These are phyloP conservation scores for Tupaia tana DNA, from an alignment of 2,113 vertebrate genomes.

Conservation along the genomic window DNA sequence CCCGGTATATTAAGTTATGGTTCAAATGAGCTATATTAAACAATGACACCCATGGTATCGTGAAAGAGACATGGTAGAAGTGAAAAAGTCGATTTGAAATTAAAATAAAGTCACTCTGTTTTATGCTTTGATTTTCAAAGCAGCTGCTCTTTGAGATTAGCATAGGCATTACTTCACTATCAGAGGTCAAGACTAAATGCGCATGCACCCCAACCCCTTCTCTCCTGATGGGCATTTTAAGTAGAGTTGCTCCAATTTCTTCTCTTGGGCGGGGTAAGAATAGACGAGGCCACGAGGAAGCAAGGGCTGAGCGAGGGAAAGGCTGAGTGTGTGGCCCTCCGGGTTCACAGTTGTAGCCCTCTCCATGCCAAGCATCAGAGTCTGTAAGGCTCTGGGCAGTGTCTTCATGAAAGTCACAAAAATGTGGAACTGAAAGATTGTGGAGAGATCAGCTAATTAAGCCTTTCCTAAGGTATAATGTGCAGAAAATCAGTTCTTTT, in stretches of 20 bases:
- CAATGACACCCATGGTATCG: constrained; percentile 2
- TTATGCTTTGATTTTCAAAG: constrained; percentile 52
- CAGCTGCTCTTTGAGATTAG: constrained; percentile 23
- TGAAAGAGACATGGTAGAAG: constrained; percentile 54
- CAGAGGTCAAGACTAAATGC: constrained; percentile 17
- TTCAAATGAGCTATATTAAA: constrained; percentile 47
- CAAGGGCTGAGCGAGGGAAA: too few species aligned
- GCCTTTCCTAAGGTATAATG: not conserved
- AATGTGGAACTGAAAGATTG: not conserved
- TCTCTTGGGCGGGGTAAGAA: not conserved
- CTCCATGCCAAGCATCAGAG: not conserved
- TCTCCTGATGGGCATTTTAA: not conserved
- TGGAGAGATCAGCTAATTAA: not conserved
- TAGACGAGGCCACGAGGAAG: not conserved
- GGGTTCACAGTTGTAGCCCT: not conserved
- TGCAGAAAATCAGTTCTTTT: not conserved
- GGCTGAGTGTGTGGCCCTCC: not conserved
- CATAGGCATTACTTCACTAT: not conserved
- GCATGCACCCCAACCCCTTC: not conserved
- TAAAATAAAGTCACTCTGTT: constrained; percentile 72
- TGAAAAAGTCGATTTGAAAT: constrained; percentile 71
- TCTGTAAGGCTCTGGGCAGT: not conserved
- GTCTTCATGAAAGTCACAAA: not conserved
- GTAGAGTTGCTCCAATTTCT: not conserved
- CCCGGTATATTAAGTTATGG: constrained; percentile 42